phyloP scores from a whole-genome alignment of 2,888 invertebrate species.

The Stictocephala bisonia region DNA sequence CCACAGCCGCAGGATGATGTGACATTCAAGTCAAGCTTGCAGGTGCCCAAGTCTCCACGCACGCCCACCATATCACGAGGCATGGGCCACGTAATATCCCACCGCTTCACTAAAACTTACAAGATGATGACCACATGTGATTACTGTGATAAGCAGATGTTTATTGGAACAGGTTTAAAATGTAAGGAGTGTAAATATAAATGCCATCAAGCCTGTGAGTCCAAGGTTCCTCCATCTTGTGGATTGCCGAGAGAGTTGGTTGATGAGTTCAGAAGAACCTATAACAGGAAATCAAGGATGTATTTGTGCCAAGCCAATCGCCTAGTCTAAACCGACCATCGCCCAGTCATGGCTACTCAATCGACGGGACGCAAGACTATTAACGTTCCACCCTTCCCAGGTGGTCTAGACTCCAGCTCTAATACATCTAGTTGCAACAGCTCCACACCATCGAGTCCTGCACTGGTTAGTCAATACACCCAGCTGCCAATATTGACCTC shows the following conservation, averaged over 20 bases:
- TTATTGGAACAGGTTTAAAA: constrained; percentile 83
- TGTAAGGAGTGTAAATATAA: constrained; percentile 97
- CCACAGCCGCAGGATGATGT: constrained; percentile 25
- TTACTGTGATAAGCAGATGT: constrained; percentile 89
- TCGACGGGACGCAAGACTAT: constrained; percentile 70
- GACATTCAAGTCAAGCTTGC: constrained; percentile 48
- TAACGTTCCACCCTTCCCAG: constrained; percentile 70
- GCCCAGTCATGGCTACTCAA: constrained; percentile 59
- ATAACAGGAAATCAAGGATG: too few relatives aligned
- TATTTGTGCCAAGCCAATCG: constrained; percentile 62
- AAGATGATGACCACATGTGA: constrained; percentile 91
- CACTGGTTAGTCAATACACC: constrained; percentile 68
- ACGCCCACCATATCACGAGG: constrained; percentile 79
- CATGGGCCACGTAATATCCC: constrained; percentile 91
- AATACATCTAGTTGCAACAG: constrained; percentile 97
- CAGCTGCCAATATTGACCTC: constrained; percentile 61
- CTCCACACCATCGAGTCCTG: constrained; percentile 96
- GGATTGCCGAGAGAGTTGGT: constrained; percentile 88
- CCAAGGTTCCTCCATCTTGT: constrained; percentile 93
- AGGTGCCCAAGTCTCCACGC: constrained; percentile 68
- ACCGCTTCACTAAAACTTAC: constrained; percentile 89
- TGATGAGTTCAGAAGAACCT: constrained; percentile 84
- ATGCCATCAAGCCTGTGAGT: constrained; percentile 89
- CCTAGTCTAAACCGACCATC: constrained; percentile 67
- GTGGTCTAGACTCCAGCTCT: constrained; percentile 86